These are phyloP conservation scores for Drosophila dives DNA, from an alignment of 2,888 invertebrate species.

Conservation along the genomic window DNA sequence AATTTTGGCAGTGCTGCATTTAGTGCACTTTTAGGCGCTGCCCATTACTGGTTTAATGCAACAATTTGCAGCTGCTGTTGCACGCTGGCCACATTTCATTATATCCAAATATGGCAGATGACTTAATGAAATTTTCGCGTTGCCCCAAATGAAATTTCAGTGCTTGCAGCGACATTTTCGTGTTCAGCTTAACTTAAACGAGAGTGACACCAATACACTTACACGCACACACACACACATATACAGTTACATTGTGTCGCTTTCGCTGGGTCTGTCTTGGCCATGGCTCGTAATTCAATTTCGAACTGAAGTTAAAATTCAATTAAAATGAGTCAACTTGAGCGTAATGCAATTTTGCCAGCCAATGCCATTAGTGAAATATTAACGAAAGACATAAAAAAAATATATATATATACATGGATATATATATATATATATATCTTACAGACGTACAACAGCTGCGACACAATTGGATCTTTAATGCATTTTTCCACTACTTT, in stretches of 20 bases:
- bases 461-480: slow-evolving; percentile 31
- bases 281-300: slow-evolving; percentile 78
- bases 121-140: slow-evolving; percentile 75
- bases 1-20: slow-evolving; percentile 38
- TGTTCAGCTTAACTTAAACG: slow-evolving; percentile 39
- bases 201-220: slow-evolving; percentile 26
- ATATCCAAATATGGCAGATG: slow-evolving; percentile 56
- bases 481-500: slow-evolving; percentile 34
- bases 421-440: not conserved
- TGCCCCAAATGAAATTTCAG: slow-evolving; percentile 52
- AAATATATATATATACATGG: slow-evolving; percentile 28
- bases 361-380: slow-evolving; percentile 82
- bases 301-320: slow-evolving; percentile 82
- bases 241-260: slow-evolving; percentile 7
- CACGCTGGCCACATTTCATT: slow-evolving; percentile 57
- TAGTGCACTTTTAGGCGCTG: slow-evolving; percentile 55
- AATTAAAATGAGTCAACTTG: slow-evolving; percentile 81
- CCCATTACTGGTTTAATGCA: slow-evolving; percentile 33
- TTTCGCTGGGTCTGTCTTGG: slow-evolving; percentile 49
- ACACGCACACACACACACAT: slow-evolving; percentile 10
- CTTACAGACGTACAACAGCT: not conserved
- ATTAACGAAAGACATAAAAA: slow-evolving; percentile 61
- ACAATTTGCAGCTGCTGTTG: slow-evolving; percentile 32
- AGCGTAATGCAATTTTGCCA: slow-evolving; percentile 79
- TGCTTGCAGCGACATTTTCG: slow-evolving; percentile 52